Base-by-base conservation (phyloP, 1,140 invertebrate species). In the Spodoptera litura region DNA sequence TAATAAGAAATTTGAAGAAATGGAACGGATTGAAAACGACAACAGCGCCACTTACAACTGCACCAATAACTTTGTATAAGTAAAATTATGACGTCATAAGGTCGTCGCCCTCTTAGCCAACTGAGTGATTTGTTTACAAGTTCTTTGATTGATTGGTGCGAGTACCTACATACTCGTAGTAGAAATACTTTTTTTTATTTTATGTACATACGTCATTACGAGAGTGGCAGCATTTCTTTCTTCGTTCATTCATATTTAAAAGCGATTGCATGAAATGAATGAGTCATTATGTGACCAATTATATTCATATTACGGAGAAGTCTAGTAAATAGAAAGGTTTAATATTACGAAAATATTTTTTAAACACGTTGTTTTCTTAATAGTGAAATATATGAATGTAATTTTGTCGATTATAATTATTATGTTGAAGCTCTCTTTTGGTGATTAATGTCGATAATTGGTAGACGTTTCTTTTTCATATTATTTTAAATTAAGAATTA, bases 61-160 rank as follows among this genome's bases (percentile, higher is more conserved):
- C 6, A 44, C 38, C 8, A 44, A 9, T 44, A 44, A 44, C 4
- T 44, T 44, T 44, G 62, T 15, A 25, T 15, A 44, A 44, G 55
- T 73, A 59, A 15, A 20, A 10, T 11, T 31, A 20, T 77, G 61
- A 56, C 35, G 62, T 66, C 52, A 59, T 20, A 31, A 75, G 80
- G 75, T 81, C 80, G 51, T 62, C 68, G 80, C 35, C 55, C 80
- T 70, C 51, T 35, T 53, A 15, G 35, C 15, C 35, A 58, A 49
- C 38, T 61, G 5, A 66, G 62, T 11, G 25, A 38, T 44, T 12
- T n/a, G 71, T 74, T 74, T 61, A 51, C 55, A 49, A 72, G 10
- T 27, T 58, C 55, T 49, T 61, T 44, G 55, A 59, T 59, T 61
- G 55, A 74, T 58, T 53, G 56, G 56, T 59, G 10, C 8, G 35